These are phyloP conservation scores for Anguilla megastoma DNA, from an alignment of 2,797 vertebrate species.

Conservation along the genomic window DNA sequence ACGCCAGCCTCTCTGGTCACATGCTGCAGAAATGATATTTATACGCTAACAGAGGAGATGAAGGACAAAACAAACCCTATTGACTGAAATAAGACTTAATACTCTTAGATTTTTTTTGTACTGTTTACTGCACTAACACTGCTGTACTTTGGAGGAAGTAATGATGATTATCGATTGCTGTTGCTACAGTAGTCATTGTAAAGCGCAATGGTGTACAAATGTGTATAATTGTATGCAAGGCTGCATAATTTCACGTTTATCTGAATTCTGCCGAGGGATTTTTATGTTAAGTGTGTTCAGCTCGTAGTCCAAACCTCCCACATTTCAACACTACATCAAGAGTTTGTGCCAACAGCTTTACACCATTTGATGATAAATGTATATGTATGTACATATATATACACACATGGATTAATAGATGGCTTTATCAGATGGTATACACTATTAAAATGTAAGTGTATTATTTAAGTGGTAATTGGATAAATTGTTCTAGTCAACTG, in stretches of 20 bases:
- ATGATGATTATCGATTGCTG: slow-evolving; percentile 9
- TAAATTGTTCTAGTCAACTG: not conserved
- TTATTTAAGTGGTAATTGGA: not conserved
- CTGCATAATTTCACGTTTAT: slow-evolving; percentile 28
- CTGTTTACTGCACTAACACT: slow-evolving; percentile 36
- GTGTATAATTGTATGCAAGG: slow-evolving; percentile 30
- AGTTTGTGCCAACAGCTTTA: not conserved
- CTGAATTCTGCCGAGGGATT: not conserved
- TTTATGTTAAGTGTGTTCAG: not conserved
- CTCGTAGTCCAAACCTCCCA: not conserved
- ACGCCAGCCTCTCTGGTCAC: slow-evolving; percentile 67
- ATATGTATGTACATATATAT: not conserved
- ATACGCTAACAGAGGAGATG: slow-evolving; percentile 39
- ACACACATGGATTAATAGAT: not conserved
- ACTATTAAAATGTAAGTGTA: not conserved
- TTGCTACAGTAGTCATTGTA: slow-evolving; percentile 12
- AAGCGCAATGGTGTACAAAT: slow-evolving; percentile 24
- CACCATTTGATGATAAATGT: not conserved
- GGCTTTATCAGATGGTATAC: not conserved
- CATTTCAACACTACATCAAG: not conserved
- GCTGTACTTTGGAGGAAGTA: slow-evolving; percentile 26
- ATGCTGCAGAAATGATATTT: slow-evolving; percentile 68
- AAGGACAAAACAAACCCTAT: not conserved
- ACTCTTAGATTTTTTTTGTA: not conserved
- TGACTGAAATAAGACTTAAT: slow-evolving; percentile 13